phyloP scores from a whole-genome alignment of 2,113 vertebrate genomes.

The Sander lucioperca region DNA sequence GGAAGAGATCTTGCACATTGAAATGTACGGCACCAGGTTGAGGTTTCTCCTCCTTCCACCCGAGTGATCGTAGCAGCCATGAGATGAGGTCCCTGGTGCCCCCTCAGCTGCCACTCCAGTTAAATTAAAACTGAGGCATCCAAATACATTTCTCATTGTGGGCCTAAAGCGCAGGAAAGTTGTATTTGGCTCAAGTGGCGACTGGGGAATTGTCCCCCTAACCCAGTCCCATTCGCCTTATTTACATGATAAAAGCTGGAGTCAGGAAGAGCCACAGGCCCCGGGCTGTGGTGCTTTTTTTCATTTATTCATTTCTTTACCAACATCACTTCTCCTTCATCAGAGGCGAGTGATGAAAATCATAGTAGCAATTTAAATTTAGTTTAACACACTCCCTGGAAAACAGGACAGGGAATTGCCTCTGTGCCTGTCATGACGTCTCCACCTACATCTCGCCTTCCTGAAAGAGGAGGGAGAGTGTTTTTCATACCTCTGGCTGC shows the following conservation, averaged over 20 bases:
- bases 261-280: constrained; percentile 74
- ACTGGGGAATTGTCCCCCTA: constrained; percentile 88
- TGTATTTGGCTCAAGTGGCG: constrained; percentile 90
- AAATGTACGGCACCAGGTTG: constrained; percentile 68
- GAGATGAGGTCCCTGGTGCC: constrained; percentile 86
- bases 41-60: constrained; percentile 66
- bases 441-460: constrained; percentile 34
- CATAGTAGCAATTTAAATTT: constrained; percentile 80
- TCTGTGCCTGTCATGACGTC: constrained; percentile 53
- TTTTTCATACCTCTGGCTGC: constrained; percentile 50
- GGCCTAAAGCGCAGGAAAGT: constrained; percentile 84
- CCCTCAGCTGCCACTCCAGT: constrained; percentile 89
- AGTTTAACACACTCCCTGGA: constrained; percentile 65
- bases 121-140: constrained; percentile 92
- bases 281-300: constrained; percentile 32
- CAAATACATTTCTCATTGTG: constrained; percentile 86
- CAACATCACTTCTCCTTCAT: constrained; percentile 75
- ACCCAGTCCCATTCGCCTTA: constrained; percentile 83
- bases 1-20: constrained; percentile 58
- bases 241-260: constrained; percentile 94
- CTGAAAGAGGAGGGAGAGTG: constrained; percentile 16
- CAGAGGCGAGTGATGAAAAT: constrained; percentile 70
- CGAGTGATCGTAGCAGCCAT: constrained; percentile 76
- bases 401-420: constrained; percentile 78
- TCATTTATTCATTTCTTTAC: constrained; percentile 80